Evolutionary conservation across 2,113 vertebrate species (phyloP), one percentile per base, ranked within the genome.

Genomic region (Nesogale talazaci): DNA sequence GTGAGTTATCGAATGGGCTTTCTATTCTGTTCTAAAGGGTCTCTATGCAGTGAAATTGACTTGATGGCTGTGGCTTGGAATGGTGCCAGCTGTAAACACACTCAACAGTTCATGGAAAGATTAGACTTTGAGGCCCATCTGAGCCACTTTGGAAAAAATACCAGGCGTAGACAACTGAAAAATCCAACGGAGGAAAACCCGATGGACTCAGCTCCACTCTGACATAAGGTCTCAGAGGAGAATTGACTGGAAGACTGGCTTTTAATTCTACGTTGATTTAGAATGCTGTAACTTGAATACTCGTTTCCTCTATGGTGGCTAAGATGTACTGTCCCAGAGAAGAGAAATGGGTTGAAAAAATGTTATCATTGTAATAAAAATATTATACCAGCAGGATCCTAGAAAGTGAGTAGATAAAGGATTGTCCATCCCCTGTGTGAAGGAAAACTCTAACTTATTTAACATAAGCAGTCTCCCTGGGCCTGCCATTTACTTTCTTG

Each of bases 401-500:
- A 88, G 89, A 56, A 83, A 67, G 65, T 72, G 76, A 23, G 72
- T 76, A 70, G 80, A 57, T 46, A 61, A 81, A 89, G 27, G 67
- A 12, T 27, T 77, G 8, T 70, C 46, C 46, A 52, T 52, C 84
- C 20, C 72, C 29, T 83, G 31, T 93, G 75, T 94, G 77, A 83
- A 94, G 75, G 86, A 81, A 79, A 95, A 82, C 36, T 46, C n/a
- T 77, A 85, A 83, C 1, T 93, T 81, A 85, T 34, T 77, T 81
- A 77, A 91, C 14, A 29, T 83, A 87, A 72, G 25, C 81, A n/a
- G 38, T 94, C 67, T 96, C 78, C 52, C 52, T 1, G 36, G 75
- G 34, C 63, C 27, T 75, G 59, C 7, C 5, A 38, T 29, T 92
- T 90, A 86, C 61, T 76, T 94, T 88, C n/a, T 61, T 83, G 90